These are phyloP conservation scores for Malurus cyaneus DNA, from an alignment of 2,113 vertebrate species.

Conservation along the genomic window DNA sequence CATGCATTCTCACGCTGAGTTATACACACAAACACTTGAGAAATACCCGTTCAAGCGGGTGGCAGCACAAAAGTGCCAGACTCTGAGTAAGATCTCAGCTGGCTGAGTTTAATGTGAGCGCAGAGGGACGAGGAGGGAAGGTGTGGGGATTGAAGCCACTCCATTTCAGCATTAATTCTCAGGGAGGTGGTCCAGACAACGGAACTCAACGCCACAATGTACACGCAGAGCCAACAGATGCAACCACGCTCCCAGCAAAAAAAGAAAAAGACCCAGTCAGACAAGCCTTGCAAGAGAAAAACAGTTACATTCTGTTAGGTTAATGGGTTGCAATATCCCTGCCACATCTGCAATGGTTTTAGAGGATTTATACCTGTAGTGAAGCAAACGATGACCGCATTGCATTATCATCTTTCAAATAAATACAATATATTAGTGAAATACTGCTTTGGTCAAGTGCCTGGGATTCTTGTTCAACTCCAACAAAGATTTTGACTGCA, in stretches of 20 bases:
- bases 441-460: constrained; percentile 53
- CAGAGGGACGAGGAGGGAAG: background rate
- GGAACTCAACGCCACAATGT: background rate
- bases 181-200: constrained; percentile 9
- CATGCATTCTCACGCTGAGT: background rate
- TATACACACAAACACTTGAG: background rate
- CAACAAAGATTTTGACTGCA: constrained; percentile 2
- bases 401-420: constrained; percentile 63
- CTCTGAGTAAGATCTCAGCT: background rate
- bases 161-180: background rate
- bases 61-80: background rate
- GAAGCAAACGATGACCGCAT: constrained; percentile 57
- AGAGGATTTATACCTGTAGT: constrained; percentile 62
- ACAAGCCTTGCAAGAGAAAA: constrained; percentile 48
- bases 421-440: constrained; percentile 58
- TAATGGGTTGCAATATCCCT: constrained; percentile 66
- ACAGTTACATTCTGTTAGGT: constrained; percentile 53
- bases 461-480: constrained; percentile 10
- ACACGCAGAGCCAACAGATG: background rate
- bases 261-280: background rate
- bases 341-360: constrained; percentile 63
- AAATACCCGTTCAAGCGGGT: background rate
- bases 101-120: background rate
- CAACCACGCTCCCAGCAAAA: background rate
- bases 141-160: background rate